Evolutionary conservation across 1,140 invertebrate genomes (phyloP).

Genomic region (Achatina immaculata): DNA sequence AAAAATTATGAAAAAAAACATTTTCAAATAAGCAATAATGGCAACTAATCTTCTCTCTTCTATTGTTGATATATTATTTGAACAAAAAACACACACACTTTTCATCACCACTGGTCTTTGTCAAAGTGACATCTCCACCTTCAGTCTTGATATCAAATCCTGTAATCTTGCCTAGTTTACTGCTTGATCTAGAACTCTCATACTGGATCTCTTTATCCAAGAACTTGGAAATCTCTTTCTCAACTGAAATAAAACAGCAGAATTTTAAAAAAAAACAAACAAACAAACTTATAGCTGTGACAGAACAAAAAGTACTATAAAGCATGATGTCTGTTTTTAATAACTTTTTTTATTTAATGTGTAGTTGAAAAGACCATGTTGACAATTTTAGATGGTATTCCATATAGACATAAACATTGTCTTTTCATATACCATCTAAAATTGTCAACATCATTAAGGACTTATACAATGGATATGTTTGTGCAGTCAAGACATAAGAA

Average conservation of each 20-base stretch:
- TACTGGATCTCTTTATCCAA: conserved; percentile 50
- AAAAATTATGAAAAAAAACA: no score
- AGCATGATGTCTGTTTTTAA: neutral
- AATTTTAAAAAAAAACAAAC: neutral
- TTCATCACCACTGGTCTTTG: conserved; percentile 43
- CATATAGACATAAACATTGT: no score
- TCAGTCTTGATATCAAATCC: conserved; percentile 45
- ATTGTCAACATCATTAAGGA: no score
- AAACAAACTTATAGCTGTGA: neutral
- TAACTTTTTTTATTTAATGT: neutral
- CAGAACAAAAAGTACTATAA: neutral
- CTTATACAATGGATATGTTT: no score
- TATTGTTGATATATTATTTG: no score
- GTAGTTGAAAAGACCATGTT: neutral
- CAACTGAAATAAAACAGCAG: conserved; percentile 40
- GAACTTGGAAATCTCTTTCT: conserved; percentile 50
- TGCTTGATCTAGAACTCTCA: conserved; percentile 39
- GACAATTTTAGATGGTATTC: no score
- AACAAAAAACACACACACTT: conserved; percentile 32
- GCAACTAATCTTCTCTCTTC: no score
- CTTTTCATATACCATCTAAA: no score
- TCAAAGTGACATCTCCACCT: conserved; percentile 48
- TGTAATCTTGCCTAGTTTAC: conserved; percentile 30
- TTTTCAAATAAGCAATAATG: no score
- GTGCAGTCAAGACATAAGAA: no score